phyloP scores from a whole-genome alignment of 1,140 invertebrate species.

The Pseudomyrmex gracilis region DNA sequence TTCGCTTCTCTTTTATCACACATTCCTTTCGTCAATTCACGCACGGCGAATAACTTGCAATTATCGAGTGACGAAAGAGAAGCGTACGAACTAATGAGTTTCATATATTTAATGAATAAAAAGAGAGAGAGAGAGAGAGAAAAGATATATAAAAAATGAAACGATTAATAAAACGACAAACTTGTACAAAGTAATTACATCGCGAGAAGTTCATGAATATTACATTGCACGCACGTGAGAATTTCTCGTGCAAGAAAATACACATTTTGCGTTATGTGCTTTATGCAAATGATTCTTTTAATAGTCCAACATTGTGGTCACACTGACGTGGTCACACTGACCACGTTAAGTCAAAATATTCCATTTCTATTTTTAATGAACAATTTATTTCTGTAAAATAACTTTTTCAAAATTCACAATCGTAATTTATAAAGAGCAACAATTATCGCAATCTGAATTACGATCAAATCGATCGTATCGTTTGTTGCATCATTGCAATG shows the following conservation, averaged over 20 bases:
- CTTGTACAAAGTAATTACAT: not conserved
- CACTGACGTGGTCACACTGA: no score
- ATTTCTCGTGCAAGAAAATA: not conserved
- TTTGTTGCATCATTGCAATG: no score
- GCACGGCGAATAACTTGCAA: not conserved
- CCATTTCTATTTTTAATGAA: not conserved
- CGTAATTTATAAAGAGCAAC: no score
- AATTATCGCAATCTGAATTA: no score
- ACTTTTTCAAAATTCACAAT: not conserved
- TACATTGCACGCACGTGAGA: not conserved
- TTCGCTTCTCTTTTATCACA: not conserved
- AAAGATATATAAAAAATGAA: not conserved
- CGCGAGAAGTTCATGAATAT: not conserved
- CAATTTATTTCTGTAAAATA: no score
- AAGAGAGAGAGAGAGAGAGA: not conserved
- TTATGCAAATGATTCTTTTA: constrained; percentile 10
- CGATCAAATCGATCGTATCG: no score
- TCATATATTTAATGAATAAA: not conserved
- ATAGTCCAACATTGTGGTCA: not conserved
- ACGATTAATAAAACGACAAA: not conserved
- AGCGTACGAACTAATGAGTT: not conserved
- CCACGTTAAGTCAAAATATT: not conserved
- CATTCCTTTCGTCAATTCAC: constrained; percentile 24
- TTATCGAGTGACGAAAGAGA: not conserved
- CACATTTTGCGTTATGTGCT: not conserved